Evolutionary conservation across 2,888 invertebrate species (phyloP), one percentile per base, ranked within the genome.

Genomic region (Embidobia sp.): DNA sequence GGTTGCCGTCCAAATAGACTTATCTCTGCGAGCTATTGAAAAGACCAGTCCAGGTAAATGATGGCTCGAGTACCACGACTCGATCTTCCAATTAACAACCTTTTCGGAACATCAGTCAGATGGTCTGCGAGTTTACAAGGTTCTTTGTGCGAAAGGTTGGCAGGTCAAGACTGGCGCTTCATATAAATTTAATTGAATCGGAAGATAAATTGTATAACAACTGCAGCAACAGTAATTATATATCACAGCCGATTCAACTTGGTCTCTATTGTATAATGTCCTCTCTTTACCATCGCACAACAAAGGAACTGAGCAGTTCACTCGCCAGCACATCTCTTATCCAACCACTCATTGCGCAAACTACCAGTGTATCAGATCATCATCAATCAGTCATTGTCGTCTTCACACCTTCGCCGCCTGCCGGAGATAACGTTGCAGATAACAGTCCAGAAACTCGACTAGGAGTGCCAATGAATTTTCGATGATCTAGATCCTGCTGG

Each of bases 401-500:
- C 35, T 46, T 55, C 35, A 2, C 42, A 18, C 37, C 49, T 48
- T 37, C 27, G n/a, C 27, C 46, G 5, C 40, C 35, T 51, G 3
- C 3, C 44, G 6, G 1, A 46, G 57, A 44, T 59, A 51, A 42
- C 40, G 26, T 8, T 26, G 4, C 11, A 10, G 49, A 35, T 18
- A 16, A n/a, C 7, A 19, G 4, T 2, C 7, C 11, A 11, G 40
- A 15, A 42, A 27, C 42, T 42, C 44, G 26, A 27, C 63, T 40
- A 55, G 63, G 49, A 67, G 75, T 67, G 79, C 37, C 69, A 75
- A 76, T 67, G 66, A 64, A 70, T 73, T 82, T 83, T 84, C 81
- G 82, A 84, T 84, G 86, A 85, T 87, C 87, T 80, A 87, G 86
- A 87, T 87, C 84, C 79, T 82, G 53, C 26, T 15, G 48, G 27